These are phyloP conservation scores for Heterochromis multidens DNA, from an alignment of 2,113 vertebrate genomes.

Conservation along the genomic window DNA sequence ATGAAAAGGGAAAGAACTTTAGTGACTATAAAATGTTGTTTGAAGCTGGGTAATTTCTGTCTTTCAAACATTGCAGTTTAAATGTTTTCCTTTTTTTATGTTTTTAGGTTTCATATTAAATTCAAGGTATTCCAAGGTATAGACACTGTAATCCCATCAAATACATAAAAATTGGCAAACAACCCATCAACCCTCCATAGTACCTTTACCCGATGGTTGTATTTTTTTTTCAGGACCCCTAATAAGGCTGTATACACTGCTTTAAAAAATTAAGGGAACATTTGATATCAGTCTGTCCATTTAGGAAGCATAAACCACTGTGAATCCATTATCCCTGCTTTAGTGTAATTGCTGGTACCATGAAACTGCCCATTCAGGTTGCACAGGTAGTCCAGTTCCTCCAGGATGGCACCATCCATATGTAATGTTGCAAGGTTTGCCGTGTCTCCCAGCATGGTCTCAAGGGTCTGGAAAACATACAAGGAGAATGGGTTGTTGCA, in stretches of 20 bases:
- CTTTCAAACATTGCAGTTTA: not conserved
- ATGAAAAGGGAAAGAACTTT: not conserved
- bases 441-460: not conserved
- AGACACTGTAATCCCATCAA: not conserved
- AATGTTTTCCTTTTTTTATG: fast-evolving
- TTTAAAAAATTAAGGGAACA: too few species aligned
- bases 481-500: not conserved
- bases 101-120: not conserved
- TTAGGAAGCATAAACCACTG: too few species aligned
- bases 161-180: not conserved
- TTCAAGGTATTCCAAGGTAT: not conserved
- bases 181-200: not conserved
- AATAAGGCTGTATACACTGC: not conserved
- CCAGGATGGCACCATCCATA: not conserved
- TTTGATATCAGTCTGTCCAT: too few species aligned
- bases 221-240: not conserved
- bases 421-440: not conserved
- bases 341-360: not conserved
- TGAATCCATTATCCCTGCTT: too few species aligned
- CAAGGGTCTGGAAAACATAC: too few species aligned
- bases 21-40: not conserved
- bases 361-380: too few species aligned
- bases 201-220: not conserved
- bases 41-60: not conserved
- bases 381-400: not conserved